Base-by-base conservation (phyloP, 2,113 vertebrate species). In the Equus quagga region DNA sequence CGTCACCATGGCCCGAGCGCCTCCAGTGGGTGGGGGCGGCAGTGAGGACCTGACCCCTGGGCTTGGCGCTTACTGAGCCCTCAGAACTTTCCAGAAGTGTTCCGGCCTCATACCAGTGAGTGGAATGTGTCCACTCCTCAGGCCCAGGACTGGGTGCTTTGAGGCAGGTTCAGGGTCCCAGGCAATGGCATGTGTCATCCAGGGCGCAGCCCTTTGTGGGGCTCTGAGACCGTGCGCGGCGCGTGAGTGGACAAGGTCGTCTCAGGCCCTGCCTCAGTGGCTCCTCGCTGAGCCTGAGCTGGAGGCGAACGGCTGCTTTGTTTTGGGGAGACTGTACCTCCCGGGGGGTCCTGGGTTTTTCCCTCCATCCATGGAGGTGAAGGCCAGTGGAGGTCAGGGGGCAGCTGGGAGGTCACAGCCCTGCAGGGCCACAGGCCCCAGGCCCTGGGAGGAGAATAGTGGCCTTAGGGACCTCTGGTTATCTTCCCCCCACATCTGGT, bases 281-380 rank as follows among this genome's bases (percentile, higher is more conserved):
- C 49, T 54, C 33, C 31, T 24, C 13, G 41, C 14, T 2, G 1
- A 6, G 10, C 51, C 82, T 21, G 31, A 49, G 41, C 41, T 24
- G 85, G 67, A 44, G 28, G 33, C 6, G 11, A 7, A 26, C 4
- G 2, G 62, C 36, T 58, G 36, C 41, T 36, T n/a, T 62, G 4
- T 49, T 36, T 51, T 23, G 51, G n/a, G 69, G 69, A 18, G 10
- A 28, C 80, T 8, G 33, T 18, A n/a, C 41, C 36, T 93, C 41
- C 4, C 1, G 0, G 28, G 28, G 36, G 36, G 13, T 49, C 26
- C 12, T 1, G 1, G 3, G 0, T 14, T 6, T 36, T 31, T 23
- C 15, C 65, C 31, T 62, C 46, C 13, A 3, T n/a, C 23, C 18
- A 41, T 41, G 36, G 36, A 41, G 36, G 36, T 41, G 36, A 41